A percentile compares a stretch with the other conserved stretches of the same genome.
Conservation (phyloP, 2,113 vertebrate genomes). For the Tyrannus savana region DNA sequence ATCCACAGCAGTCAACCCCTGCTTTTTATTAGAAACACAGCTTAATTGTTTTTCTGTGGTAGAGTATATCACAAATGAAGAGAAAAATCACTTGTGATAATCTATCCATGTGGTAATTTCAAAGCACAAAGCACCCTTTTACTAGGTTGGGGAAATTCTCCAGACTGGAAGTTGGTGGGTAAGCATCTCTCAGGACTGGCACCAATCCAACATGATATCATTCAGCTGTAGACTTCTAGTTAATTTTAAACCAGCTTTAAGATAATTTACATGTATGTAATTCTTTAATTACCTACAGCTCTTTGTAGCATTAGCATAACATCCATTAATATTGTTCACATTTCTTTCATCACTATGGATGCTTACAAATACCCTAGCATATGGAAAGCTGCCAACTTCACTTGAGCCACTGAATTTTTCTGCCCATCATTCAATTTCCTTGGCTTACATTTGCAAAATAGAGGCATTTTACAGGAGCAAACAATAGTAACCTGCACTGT, state of each 20-base stretch:
- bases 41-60: neutral
- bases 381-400: slow-evolving; percentile 16
- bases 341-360: neutral
- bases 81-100: neutral
- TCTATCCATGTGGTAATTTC: neutral
- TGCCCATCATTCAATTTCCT: neutral
- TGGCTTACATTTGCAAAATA: neutral
- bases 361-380: slow-evolving; percentile 2
- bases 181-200: neutral
- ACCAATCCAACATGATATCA: neutral
- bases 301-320: neutral
- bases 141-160: neutral
- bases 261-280: neutral
- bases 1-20: neutral
- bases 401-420: neutral
- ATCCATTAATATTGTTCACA: neutral
- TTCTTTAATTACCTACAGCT: slow-evolving; percentile 38
- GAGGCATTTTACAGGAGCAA: neutral
- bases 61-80: neutral
- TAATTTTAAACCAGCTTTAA: slow-evolving; percentile 20
- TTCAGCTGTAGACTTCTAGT: neutral
- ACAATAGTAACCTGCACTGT: neutral
- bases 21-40: neutral
- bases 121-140: neutral
- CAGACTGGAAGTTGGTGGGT: neutral